These are phyloP conservation scores for Mus spretus DNA, from an alignment of 2,797 vertebrate species.

Conservation along the genomic window DNA sequence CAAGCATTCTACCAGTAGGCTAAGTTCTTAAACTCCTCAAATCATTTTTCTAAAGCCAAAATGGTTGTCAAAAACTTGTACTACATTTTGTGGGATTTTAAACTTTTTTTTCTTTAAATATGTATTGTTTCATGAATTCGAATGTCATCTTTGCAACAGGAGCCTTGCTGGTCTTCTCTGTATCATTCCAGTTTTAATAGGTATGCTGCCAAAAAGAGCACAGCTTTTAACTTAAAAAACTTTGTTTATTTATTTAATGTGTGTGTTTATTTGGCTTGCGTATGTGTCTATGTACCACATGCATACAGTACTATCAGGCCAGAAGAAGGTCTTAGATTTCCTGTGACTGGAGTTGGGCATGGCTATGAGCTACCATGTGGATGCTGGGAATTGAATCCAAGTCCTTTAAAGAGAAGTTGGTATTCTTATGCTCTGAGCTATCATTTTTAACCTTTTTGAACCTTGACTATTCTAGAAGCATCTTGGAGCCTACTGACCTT, in stretches of 20 bases:
- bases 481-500: background rate
- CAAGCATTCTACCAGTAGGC: background rate
- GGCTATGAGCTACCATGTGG: background rate
- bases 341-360: background rate
- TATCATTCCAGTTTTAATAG: background rate
- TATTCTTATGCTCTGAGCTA: background rate
- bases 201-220: background rate
- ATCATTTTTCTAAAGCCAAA: background rate
- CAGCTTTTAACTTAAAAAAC: background rate
- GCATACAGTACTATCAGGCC: background rate
- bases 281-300: background rate
- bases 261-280: background rate
- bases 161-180: background rate
- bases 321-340: background rate
- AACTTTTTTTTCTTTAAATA: background rate
- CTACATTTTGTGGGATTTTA: background rate
- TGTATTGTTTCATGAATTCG: background rate
- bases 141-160: background rate
- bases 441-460: conserved; percentile 31
- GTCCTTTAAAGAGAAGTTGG: background rate
- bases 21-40: background rate
- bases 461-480: conserved; percentile 14
- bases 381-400: background rate
- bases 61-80: background rate
- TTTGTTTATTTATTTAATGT: background rate